A percentile compares a stretch with the other conserved stretches of the same genome.
These are phyloP conservation scores for Lymantria monacha DNA, from an alignment of 2,888 invertebrate genomes.

Conservation along the genomic window DNA sequence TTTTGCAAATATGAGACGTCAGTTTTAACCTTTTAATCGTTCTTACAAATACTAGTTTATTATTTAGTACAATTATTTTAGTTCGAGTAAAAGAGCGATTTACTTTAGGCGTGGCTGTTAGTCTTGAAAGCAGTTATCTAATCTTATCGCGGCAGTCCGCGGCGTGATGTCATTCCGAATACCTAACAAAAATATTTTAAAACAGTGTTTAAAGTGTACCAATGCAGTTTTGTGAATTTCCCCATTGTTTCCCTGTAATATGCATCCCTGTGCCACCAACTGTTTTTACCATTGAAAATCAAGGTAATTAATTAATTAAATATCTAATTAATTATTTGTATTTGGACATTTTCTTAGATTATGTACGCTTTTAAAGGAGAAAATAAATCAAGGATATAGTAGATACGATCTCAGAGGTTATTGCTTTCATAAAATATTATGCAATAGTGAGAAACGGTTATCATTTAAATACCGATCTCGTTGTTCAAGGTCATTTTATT, in stretches of 20 bases:
- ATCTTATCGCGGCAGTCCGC: slow-evolving; percentile 56
- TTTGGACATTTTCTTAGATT: slow-evolving; percentile 4
- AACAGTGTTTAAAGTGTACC: slow-evolving; percentile 19
- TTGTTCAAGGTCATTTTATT: slow-evolving; percentile 20
- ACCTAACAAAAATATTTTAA: slow-evolving; percentile 44
- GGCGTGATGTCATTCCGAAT: slow-evolving; percentile 57
- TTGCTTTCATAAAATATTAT: slow-evolving; percentile 15
- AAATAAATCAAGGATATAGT: neutral
- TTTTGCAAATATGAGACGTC: too few relatives aligned
- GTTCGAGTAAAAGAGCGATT: slow-evolving; percentile 22
- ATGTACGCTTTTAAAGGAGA: neutral
- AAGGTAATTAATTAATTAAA: slow-evolving; percentile 10
- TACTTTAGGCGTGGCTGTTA: slow-evolving; percentile 49
- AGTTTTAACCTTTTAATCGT: too few relatives aligned
- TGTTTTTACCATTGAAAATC: slow-evolving; percentile 15
- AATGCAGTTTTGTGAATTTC: slow-evolving; percentile 35
- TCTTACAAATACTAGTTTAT: too few relatives aligned
- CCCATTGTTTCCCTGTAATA: slow-evolving; percentile 25
- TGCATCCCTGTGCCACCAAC: slow-evolving; percentile 7
- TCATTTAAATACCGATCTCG: slow-evolving; percentile 21
- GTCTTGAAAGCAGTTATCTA: slow-evolving; percentile 54
- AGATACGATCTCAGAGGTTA: neutral
- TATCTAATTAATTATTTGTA: slow-evolving; percentile 1
- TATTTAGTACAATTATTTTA: slow-evolving; percentile 9
- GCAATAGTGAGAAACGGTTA: slow-evolving; percentile 15